Percentiles rank a stretch among this genome's conserved stretches.
Conservation (phyloP, 1,140 invertebrate genomes). For the Sycophaga agraensis region DNA sequence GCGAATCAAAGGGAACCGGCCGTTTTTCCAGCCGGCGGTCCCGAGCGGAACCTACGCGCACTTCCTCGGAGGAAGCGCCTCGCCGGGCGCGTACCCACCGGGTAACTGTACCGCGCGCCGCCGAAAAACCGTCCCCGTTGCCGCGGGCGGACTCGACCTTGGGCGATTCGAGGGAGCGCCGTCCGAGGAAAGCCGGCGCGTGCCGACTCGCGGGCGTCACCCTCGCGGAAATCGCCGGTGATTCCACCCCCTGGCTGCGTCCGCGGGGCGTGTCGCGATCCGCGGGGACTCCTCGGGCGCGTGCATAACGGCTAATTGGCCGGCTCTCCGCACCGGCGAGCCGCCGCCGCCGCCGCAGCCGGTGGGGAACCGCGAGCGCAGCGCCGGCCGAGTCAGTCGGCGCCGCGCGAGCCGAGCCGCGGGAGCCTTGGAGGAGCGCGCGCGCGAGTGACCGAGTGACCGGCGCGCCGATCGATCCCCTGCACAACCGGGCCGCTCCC, state of each 20-base stretch:
- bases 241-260: not conserved
- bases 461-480: too few species aligned
- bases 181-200: too few species aligned
- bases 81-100: too few species aligned
- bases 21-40: too few species aligned
- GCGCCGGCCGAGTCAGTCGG: not conserved
- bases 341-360: slow-evolving; percentile 4
- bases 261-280: slow-evolving; percentile 11
- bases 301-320: slow-evolving; percentile 56
- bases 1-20: too few species aligned
- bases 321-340: slow-evolving; percentile 48
- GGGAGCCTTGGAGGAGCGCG: not conserved
- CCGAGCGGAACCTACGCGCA: too few species aligned
- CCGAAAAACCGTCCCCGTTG: not conserved
- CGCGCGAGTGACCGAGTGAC: not conserved
- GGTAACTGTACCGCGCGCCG: not conserved
- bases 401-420: not conserved
- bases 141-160: too few species aligned
- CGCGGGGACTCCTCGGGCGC: not conserved
- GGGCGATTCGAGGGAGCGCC: too few species aligned
- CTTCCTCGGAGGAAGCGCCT: too few species aligned
- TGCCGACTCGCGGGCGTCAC: not conserved
- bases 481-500: too few species aligned
- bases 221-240: not conserved
- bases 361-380: not conserved